Percentiles rank a stretch among this genome's conserved stretches.
phyloP scores from a whole-genome alignment of 2,888 invertebrate species.

The Octonoba sinensis region DNA sequence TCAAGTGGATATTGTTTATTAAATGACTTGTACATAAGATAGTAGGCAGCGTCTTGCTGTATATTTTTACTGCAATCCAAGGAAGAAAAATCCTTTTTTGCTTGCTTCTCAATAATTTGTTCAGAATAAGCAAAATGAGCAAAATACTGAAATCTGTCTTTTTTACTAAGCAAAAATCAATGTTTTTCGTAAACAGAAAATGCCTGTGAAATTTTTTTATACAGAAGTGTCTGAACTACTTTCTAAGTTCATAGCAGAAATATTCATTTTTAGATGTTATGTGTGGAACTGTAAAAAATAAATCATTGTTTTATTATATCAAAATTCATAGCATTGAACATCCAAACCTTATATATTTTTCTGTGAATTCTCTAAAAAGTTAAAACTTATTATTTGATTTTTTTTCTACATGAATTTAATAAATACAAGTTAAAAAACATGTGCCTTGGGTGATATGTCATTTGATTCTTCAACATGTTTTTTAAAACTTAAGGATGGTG shows the following conservation, averaged over 20 bases:
- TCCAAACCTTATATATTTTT: background rate
- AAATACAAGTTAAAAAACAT: no score
- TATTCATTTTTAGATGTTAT: background rate
- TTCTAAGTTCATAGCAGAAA: no score
- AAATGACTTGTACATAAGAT: conserved; percentile 58
- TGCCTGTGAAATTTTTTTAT: conserved; percentile 1
- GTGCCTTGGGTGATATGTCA: no score
- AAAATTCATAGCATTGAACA: conserved; percentile 36
- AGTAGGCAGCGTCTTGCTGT: conserved; percentile 60
- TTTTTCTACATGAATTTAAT: no score
- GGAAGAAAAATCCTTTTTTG: conserved; percentile 37
- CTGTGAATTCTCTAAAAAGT: no score
- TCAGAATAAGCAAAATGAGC: conserved; percentile 22
- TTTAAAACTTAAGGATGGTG: no score
- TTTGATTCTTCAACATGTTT: no score
- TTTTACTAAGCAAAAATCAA: conserved; percentile 8
- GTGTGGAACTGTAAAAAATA: conserved; percentile 1
- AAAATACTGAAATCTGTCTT: conserved; percentile 14
- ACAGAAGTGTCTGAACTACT: background rate
- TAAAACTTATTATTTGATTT: no score
- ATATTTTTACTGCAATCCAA: conserved; percentile 60
- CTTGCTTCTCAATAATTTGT: conserved; percentile 42
- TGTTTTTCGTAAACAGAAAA: conserved; percentile 1
- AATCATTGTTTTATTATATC: conserved; percentile 9
- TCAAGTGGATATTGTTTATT: conserved; percentile 8